A percentile compares a stretch with the other conserved stretches of the same genome.
Evolutionary conservation across 2,797 vertebrate species (phyloP).

Genomic region (Helostoma temminkii): DNA sequence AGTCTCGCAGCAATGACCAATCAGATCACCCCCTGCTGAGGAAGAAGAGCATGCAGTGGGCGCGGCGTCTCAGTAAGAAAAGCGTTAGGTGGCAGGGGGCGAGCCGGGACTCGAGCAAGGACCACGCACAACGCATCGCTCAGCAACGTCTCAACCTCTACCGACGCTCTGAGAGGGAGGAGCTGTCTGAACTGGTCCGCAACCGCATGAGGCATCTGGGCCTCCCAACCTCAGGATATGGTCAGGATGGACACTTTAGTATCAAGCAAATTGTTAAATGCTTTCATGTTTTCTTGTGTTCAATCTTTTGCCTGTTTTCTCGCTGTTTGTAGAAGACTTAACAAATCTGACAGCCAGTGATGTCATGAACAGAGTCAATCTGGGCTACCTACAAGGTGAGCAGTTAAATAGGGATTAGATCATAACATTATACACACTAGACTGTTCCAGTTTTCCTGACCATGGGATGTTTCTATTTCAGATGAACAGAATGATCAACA

Average conservation of each 20-base stretch:
- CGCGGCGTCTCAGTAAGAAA: conserved; percentile 90
- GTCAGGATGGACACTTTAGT: conserved; percentile 77
- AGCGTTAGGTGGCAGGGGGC: conserved; percentile 82
- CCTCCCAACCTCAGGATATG: conserved; percentile 92
- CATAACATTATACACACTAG: background rate
- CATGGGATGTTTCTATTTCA: conserved; percentile 69
- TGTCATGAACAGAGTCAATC: conserved; percentile 99
- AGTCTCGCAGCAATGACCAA: conserved; percentile 84
- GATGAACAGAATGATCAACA: conserved; percentile 96
- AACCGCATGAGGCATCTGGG: conserved; percentile 97
- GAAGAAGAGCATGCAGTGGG: conserved; percentile 97
- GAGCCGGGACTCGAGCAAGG: conserved; percentile 87
- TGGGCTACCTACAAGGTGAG: conserved; percentile 97
- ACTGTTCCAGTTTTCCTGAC: conserved; percentile 4
- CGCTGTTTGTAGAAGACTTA: conserved; percentile 87
- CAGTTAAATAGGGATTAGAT: background rate
- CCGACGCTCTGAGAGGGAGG: conserved; percentile 92
- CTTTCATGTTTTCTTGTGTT: conserved; percentile 25
- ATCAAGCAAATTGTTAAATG: conserved; percentile 16
- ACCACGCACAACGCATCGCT: conserved; percentile 86
- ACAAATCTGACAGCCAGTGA: conserved; percentile 97
- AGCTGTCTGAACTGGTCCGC: conserved; percentile 93
- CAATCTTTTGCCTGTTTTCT: conserved; percentile 57
- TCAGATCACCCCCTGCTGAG: conserved; percentile 89
- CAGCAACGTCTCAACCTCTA: conserved; percentile 90